phyloP scores from a whole-genome alignment of 2,113 vertebrate genomes.

The Anolis carolinensis region DNA sequence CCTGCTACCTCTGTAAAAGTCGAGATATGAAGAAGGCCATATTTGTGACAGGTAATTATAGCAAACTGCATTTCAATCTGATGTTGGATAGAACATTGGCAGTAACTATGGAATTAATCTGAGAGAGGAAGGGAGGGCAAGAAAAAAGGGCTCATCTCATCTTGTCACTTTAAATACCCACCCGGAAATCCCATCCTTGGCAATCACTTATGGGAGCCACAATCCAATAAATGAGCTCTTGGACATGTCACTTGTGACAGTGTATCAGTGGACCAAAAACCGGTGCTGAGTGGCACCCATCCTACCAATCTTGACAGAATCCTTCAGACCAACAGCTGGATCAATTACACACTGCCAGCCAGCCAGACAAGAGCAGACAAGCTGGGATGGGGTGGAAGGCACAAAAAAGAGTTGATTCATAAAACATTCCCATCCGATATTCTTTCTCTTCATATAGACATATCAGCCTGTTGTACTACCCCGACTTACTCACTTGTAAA shows the following conservation, averaged over 20 bases:
- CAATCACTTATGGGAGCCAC: slow-evolving; percentile 47
- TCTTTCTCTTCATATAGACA: neutral
- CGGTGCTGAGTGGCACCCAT: slow-evolving; percentile 1
- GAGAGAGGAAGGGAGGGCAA: neutral
- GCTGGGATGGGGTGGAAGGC: slow-evolving; percentile 7
- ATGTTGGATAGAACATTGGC: neutral
- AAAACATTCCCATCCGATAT: slow-evolving; percentile 11
- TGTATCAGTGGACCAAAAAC: slow-evolving; percentile 34
- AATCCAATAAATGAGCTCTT: slow-evolving; percentile 55
- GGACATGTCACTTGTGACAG: slow-evolving; percentile 59
- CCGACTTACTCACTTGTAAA: neutral
- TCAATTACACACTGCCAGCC: slow-evolving; percentile 38
- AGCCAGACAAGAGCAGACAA: slow-evolving; percentile 5
- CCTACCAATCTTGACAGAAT: slow-evolving; percentile 17
- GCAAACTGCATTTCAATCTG: slow-evolving; percentile 9
- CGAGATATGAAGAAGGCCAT: neutral
- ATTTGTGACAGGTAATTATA: slow-evolving; percentile 14
- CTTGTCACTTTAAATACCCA: slow-evolving; percentile 33
- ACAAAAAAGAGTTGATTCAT: slow-evolving; percentile 36
- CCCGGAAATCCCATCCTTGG: slow-evolving; percentile 40
- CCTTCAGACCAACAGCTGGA: slow-evolving; percentile 8
- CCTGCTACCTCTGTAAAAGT: neutral
- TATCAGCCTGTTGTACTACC: neutral
- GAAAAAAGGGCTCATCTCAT: slow-evolving; percentile 3
- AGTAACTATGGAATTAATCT: slow-evolving; percentile 13